Evolutionary conservation across 2,113 vertebrate genomes (phyloP).

Genomic region (Redunca redunca): DNA sequence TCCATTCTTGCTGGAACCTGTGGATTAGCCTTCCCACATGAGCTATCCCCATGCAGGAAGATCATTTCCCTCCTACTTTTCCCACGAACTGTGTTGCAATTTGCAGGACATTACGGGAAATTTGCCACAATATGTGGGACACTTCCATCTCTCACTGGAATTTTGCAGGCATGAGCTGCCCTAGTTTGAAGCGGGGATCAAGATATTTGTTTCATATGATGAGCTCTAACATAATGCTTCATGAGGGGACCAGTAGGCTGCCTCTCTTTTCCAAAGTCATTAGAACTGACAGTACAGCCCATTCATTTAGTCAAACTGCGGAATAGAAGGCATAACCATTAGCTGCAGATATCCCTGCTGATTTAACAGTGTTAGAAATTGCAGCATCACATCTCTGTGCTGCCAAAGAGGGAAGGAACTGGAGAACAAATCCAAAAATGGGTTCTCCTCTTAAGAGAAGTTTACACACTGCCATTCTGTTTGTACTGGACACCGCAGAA

Average conservation of each 20-base stretch:
- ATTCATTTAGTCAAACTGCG: slow-evolving; percentile 41
- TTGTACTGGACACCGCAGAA: not conserved
- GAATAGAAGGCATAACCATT: slow-evolving; percentile 56
- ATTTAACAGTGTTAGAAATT: slow-evolving; percentile 31
- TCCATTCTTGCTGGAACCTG: slow-evolving; percentile 74
- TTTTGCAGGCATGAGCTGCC: slow-evolving; percentile 66
- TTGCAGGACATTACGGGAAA: slow-evolving; percentile 78
- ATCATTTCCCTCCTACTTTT: slow-evolving; percentile 80
- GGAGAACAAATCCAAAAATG: not conserved
- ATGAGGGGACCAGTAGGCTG: slow-evolving; percentile 36
- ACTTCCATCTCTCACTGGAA: slow-evolving; percentile 65
- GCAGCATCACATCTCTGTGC: not conserved
- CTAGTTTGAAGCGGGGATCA: slow-evolving; percentile 53
- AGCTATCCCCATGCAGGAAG: slow-evolving; percentile 75
- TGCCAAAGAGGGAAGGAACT: not conserved
- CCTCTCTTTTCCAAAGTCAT: slow-evolving; percentile 61
- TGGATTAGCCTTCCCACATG: slow-evolving; percentile 74
- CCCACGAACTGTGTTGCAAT: slow-evolving; percentile 79
- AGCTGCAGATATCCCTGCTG: slow-evolving; percentile 51
- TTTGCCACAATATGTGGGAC: slow-evolving; percentile 76
- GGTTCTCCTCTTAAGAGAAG: not conserved
- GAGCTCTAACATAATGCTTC: slow-evolving; percentile 58
- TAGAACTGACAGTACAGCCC: slow-evolving; percentile 42
- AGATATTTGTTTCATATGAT: slow-evolving; percentile 69
- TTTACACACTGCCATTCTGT: not conserved